Evolutionary conservation across 1,140 invertebrate genomes (phyloP).

Genomic region (Wasmannia auropunctata): DNA sequence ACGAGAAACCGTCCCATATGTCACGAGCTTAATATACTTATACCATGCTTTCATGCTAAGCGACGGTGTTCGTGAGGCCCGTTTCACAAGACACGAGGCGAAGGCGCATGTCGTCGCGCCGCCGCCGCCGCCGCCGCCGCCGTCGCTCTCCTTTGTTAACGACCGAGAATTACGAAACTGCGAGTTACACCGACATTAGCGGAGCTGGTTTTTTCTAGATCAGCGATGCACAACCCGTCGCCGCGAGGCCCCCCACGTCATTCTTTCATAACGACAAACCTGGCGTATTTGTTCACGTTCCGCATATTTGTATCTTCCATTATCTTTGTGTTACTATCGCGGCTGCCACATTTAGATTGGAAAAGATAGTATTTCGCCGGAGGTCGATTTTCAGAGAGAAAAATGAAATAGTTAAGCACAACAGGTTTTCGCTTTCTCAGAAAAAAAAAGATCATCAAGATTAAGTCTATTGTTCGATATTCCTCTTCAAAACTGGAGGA

Average conservation of each 20-base stretch:
- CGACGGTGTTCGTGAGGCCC: background rate
- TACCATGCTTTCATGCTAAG: background rate
- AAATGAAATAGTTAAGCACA: too few species aligned
- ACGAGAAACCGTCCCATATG: constrained; percentile 10
- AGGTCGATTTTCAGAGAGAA: too few species aligned
- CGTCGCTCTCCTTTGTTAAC: constrained; percentile 59
- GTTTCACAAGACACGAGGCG: constrained; percentile 57
- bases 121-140: constrained; percentile 30
- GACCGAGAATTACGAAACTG: constrained; percentile 51
- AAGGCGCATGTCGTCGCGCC: constrained; percentile 34
- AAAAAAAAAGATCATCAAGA: too few species aligned
- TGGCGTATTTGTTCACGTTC: constrained; percentile 14
- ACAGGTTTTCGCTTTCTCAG: too few species aligned
- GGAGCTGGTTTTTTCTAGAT: constrained; percentile 41
- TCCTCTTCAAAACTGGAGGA: too few species aligned
- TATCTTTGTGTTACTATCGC: background rate
- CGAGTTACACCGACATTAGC: background rate
- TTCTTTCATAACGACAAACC: constrained; percentile 23
- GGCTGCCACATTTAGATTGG: too few species aligned
- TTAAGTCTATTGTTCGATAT: too few species aligned
- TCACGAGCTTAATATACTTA: constrained; percentile 43
- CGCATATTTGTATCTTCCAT: background rate
- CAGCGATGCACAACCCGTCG: constrained; percentile 11
- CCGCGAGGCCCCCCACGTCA: background rate
- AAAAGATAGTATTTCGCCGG: too few species aligned